Evolutionary conservation across 2,113 vertebrate genomes (phyloP).

Genomic region (Rhineura floridana): DNA sequence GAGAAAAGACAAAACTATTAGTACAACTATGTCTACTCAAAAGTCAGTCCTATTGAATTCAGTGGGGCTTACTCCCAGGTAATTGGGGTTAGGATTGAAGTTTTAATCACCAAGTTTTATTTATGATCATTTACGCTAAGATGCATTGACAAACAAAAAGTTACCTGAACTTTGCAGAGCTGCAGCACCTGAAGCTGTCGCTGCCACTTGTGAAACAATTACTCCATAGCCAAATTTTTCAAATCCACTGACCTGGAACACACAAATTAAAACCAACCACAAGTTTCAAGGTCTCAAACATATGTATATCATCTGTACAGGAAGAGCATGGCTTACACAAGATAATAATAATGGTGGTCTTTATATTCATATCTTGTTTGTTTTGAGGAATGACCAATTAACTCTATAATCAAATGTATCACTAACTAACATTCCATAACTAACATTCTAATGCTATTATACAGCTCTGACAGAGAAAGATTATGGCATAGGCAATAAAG

Average conservation of each 20-base stretch:
- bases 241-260: slow-evolving; percentile 82
- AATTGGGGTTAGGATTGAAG: too few species aligned
- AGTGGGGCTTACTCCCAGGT: too few species aligned
- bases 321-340: not conserved
- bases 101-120: not conserved
- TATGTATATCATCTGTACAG: not conserved
- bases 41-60: too few species aligned
- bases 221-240: slow-evolving; percentile 88
- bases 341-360: not conserved
- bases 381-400: slow-evolving; percentile 20
- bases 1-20: not conserved
- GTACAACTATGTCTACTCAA: too few species aligned
- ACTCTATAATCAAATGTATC: slow-evolving; percentile 30
- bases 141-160: slow-evolving; percentile 2
- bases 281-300: not conserved
- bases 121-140: not conserved
- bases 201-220: slow-evolving; percentile 90
- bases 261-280: slow-evolving; percentile 15
- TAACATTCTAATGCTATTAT: not conserved
- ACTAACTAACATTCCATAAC: slow-evolving; percentile 6
- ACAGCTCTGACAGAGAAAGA: not conserved
- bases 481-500: slow-evolving; percentile 25
- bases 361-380: slow-evolving; percentile 29
- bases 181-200: slow-evolving; percentile 83
- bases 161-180: slow-evolving; percentile 89